Evolutionary conservation across 2,113 vertebrate genomes (phyloP).

Genomic region (Crotalus tigris): DNA sequence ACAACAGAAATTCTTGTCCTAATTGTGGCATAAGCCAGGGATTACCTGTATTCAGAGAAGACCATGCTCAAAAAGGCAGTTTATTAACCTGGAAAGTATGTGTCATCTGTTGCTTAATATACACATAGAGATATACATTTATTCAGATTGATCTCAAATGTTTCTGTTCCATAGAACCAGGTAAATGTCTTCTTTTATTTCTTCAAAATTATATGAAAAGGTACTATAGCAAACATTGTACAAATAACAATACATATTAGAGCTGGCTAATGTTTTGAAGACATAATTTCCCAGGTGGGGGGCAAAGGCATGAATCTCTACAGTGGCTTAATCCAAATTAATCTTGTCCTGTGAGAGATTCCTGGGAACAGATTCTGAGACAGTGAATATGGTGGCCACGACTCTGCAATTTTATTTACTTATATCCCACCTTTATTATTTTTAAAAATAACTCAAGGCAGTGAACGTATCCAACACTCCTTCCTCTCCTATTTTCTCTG

Average conservation of each 20-base stretch:
- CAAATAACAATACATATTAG: background rate
- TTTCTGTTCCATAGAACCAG: background rate
- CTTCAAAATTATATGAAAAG: background rate
- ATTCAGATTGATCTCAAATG: background rate
- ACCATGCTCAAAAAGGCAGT: background rate
- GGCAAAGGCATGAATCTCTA: background rate
- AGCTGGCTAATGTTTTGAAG: background rate
- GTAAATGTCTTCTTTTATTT: background rate
- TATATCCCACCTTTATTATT: too few species aligned
- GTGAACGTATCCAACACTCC: too few species aligned
- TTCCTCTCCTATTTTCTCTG: too few species aligned
- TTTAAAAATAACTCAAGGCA: too few species aligned
- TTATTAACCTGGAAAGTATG: background rate
- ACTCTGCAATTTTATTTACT: background rate
- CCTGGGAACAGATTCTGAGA: background rate
- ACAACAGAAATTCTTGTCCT: too few species aligned
- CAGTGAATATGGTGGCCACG: background rate
- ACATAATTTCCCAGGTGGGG: background rate
- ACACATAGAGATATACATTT: background rate
- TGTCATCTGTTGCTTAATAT: background rate
- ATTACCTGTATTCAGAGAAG: background rate
- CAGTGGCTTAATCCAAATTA: background rate
- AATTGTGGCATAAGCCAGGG: too few species aligned
- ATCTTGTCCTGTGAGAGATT: background rate
- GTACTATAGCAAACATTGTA: background rate